Evolutionary conservation across 1,140 invertebrate species (phyloP).

Genomic region (Lepidurus arcticus): DNA sequence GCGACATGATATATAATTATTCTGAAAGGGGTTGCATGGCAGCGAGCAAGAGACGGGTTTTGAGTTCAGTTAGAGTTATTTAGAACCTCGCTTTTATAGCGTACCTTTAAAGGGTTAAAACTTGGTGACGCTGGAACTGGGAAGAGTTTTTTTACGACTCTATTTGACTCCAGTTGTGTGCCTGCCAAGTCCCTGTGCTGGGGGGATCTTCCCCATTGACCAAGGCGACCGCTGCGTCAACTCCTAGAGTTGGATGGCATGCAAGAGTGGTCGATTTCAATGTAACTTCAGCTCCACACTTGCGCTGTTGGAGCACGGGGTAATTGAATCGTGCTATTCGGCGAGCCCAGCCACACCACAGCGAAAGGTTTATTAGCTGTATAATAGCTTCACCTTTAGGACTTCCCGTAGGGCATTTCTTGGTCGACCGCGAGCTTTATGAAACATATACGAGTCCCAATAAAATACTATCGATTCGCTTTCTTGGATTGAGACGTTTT

Average conservation of each 20-base stretch:
- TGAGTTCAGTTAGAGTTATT: not conserved
- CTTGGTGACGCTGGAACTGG: not conserved
- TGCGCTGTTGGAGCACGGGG: not conserved
- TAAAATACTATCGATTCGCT: slow-evolving; percentile 1
- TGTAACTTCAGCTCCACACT: slow-evolving; percentile 13
- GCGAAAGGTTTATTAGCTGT: slow-evolving; percentile 17
- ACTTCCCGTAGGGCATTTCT: slow-evolving; percentile 2
- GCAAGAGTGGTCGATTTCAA: not conserved
- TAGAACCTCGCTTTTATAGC: not conserved
- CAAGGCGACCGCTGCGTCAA: not conserved
- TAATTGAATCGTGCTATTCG: slow-evolving; percentile 11
- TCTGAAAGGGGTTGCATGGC: too few relatives aligned
- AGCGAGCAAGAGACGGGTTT: too few relatives aligned
- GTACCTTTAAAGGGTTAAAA: not conserved
- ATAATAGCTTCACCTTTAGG: slow-evolving; percentile 15
- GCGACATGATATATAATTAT: too few relatives aligned
- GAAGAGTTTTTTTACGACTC: not conserved
- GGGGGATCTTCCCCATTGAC: not conserved
- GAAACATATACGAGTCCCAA: not conserved
- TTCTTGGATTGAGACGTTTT: not conserved
- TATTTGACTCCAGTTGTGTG: not conserved
- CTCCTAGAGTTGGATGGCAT: not conserved
- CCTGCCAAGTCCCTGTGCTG: not conserved
- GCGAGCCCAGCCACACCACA: not conserved
- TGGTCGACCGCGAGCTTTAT: slow-evolving; percentile 9